phyloP scores from a whole-genome alignment of 2,113 vertebrate species.

The Machaerirhynchus nigripectus region DNA sequence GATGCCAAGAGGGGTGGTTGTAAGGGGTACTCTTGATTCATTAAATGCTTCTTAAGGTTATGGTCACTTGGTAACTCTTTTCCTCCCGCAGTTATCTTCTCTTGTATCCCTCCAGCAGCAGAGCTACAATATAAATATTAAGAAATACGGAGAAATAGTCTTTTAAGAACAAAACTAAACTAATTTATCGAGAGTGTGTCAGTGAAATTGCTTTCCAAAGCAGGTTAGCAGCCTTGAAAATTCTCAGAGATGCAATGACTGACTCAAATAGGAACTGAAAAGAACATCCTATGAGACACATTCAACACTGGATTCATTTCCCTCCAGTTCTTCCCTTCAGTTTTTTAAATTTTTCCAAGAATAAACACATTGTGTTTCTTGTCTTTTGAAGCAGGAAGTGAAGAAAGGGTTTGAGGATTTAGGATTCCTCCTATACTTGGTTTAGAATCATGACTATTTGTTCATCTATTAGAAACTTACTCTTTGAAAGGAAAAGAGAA shows the following conservation, averaged over 20 bases:
- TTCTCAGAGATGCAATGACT: background rate
- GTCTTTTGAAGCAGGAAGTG: background rate
- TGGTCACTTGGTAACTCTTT: background rate
- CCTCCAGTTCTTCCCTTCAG: background rate
- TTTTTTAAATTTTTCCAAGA: background rate
- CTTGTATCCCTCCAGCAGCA: background rate
- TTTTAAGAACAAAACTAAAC: background rate
- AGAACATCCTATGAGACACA: background rate
- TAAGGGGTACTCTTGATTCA: background rate
- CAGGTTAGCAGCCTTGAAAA: background rate
- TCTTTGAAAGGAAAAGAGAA: background rate
- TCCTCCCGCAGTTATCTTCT: background rate
- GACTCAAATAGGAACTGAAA: background rate
- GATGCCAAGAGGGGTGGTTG: background rate
- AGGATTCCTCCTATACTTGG: background rate
- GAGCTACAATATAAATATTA: background rate
- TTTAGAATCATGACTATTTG: background rate
- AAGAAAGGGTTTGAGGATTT: background rate
- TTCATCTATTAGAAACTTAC: background rate
- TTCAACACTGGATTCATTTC: background rate
- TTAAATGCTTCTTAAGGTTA: background rate
- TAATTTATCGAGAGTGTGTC: background rate
- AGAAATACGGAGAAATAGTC: background rate
- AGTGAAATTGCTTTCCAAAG: conserved; percentile 20
- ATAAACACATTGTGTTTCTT: background rate